Evolutionary conservation across 2,888 invertebrate genomes (phyloP), one percentile per base, ranked within the genome.

Genomic region (Idaea biselata): DNA sequence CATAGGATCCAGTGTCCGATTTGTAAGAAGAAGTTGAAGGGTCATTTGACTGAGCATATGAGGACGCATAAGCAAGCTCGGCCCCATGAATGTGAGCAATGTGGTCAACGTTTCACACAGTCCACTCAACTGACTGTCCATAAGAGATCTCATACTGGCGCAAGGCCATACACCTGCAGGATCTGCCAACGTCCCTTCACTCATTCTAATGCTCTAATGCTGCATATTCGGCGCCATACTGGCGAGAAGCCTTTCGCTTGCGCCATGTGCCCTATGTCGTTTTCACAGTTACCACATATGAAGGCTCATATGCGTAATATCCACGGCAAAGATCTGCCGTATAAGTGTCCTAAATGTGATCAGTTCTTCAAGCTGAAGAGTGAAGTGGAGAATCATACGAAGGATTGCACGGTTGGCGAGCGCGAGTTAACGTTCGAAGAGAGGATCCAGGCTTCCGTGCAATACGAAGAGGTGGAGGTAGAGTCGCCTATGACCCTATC

Each of bases 251-350:
- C 97, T 0, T 97, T 97, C 81, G 93, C 77, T 17, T 96, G 96
- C 78, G 89, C 94, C 16, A 87, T 95, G 73, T 97, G 97, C 77
- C 94, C 95, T 54, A 93, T 95, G 54, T 94, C 95, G 0, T 97
- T 97, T 82, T 95, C 96, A 0, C 97, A 97, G 80, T 84, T 97
- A 63, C 97, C 97, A 0, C 97, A 97, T 79, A 94, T 97, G 85
- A 97, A 97, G 85, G 96, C 97, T 67, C 97, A 97, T 82, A 97
- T 97, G 97, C 93, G 94, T 67, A 96, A 96, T 75, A 96, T 97
- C 62, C 97, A 97, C 82, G 95, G 96, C 33, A 94, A 96, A 71
- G 94, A 94, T 67, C 95, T 96, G 71, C 96, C 97, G 0, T 97
- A 97, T 78, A 94, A 95, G 79, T 97, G 97, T 80, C 87, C 91